Evolutionary conservation across 1,140 invertebrate genomes (phyloP), one percentile per base, ranked within the genome.

Genomic region (Drosophila parvula): DNA sequence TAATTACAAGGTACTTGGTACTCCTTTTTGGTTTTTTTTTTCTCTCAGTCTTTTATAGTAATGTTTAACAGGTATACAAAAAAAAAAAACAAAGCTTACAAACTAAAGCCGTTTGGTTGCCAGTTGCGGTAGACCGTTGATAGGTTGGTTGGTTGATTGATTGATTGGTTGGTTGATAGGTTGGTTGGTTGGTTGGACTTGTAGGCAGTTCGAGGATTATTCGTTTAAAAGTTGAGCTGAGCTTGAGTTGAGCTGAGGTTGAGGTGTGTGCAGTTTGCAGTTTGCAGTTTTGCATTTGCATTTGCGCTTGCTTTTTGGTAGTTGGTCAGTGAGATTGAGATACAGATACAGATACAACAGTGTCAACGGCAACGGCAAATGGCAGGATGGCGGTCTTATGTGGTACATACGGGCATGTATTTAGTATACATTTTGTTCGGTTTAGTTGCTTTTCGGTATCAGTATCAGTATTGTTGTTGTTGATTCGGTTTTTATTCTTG

Each of bases 71-170:
- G 67, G 69, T 82, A 61, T 69, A 79, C 58, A 84, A 60, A 70
- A 62, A 60, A 81, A 41, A 47, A 64, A 28, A 51, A 44, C 34
- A 48, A 85, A 86, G 83, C 83, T 86, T 86, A 86, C 68, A 79
- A 86, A 83, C 83, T 86, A 86, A 88, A 86, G 83, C 83, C 79
- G 83, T 69, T 68, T 53, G 68, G 59, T 86, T 82, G 83, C 83
- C 83, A 79, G 84, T 88, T 79, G 83, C 80, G 69, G 79, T 70
- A 65, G 76, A 78, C 70, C 65, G 68, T 78, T 74, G 79, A 59
- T 79, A 61, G 77, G 53, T 79, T 76, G 62, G 38, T 58, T 58
- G 58, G 38, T 63, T 79, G 60, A 41, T 60, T 67, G 68, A 45
- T 60, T 40, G 12, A 40, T 40, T 40, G 50, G 16, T 65, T 58